These are phyloP conservation scores for Anthopleura xanthogrammica DNA, from an alignment of 92 coral and sea anemone genomes.

Conservation along the genomic window DNA sequence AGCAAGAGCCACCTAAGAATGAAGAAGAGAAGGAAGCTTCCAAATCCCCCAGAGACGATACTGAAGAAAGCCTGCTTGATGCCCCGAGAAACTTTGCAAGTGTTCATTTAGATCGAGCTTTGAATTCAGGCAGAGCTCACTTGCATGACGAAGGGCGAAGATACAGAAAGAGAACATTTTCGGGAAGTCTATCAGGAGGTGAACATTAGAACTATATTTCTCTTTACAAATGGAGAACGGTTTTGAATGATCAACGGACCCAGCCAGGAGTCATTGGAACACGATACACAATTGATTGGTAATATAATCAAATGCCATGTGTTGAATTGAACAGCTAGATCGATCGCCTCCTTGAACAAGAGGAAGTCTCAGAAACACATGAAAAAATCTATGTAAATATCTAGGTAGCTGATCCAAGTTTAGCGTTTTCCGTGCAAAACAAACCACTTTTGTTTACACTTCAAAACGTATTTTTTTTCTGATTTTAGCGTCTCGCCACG, in stretches of 20 bases:
- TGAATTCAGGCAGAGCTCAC: conserved; percentile 58
- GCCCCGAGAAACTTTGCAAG: conserved; percentile 67
- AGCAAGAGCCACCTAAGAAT: neutral
- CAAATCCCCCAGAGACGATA: neutral
- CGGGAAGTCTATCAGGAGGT: conserved; percentile 45
- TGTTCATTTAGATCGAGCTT: conserved; percentile 82
- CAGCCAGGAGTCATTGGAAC: neutral
- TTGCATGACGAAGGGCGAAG: conserved; percentile 68
- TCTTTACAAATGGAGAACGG: neutral
- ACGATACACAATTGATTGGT: neutral
- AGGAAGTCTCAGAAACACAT: neutral
- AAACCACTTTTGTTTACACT: neutral
- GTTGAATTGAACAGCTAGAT: neutral
- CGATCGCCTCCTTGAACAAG: neutral
- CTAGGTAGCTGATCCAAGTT: neutral
- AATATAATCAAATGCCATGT: conserved; percentile 9
- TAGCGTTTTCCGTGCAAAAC: neutral
- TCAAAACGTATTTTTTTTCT: neutral
- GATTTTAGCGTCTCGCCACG: neutral
- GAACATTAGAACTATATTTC: conserved; percentile 3
- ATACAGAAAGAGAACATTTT: conserved; percentile 67
- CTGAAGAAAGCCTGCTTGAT: conserved; percentile 11
- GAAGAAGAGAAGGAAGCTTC: conserved; percentile 4
- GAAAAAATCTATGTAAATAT: conserved; percentile 1
- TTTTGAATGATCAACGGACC: neutral